Evolutionary conservation across 2,797 vertebrate genomes (phyloP).

Genomic region (Cheirogaleus major): DNA sequence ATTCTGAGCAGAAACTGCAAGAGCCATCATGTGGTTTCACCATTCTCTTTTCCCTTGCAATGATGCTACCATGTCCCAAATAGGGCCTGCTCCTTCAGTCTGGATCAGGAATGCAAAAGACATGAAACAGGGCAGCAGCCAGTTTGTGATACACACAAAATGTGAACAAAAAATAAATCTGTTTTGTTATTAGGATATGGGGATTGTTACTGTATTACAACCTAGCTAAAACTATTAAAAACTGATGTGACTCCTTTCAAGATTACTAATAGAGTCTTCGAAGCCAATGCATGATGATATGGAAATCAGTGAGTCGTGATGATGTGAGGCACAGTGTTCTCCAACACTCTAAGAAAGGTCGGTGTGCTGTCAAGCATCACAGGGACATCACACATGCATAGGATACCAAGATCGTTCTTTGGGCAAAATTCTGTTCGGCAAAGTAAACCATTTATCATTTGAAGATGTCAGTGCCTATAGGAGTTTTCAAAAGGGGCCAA

Average conservation of each 20-base stretch:
- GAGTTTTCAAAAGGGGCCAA: neutral
- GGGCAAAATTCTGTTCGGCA: neutral
- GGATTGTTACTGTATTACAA: neutral
- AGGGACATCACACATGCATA: neutral
- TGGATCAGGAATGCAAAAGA: neutral
- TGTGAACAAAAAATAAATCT: neutral
- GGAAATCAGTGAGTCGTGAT: neutral
- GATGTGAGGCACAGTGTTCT: neutral
- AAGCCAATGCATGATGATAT: neutral
- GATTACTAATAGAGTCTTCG: neutral
- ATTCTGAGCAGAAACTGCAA: neutral
- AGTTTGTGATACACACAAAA: neutral
- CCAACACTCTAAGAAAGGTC: neutral
- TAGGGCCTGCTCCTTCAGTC: neutral
- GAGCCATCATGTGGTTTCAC: neutral
- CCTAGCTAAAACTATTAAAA: neutral
- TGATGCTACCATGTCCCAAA: neutral
- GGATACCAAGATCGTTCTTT: neutral
- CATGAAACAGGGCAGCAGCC: neutral
- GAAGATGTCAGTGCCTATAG: neutral
- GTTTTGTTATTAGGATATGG: neutral
- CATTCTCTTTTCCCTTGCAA: neutral
- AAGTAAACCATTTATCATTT: neutral
- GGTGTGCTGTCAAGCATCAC: too few species aligned
- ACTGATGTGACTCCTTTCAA: neutral